phyloP scores from a whole-genome alignment of 2,113 vertebrate genomes.

The Spilogale gracilis region DNA sequence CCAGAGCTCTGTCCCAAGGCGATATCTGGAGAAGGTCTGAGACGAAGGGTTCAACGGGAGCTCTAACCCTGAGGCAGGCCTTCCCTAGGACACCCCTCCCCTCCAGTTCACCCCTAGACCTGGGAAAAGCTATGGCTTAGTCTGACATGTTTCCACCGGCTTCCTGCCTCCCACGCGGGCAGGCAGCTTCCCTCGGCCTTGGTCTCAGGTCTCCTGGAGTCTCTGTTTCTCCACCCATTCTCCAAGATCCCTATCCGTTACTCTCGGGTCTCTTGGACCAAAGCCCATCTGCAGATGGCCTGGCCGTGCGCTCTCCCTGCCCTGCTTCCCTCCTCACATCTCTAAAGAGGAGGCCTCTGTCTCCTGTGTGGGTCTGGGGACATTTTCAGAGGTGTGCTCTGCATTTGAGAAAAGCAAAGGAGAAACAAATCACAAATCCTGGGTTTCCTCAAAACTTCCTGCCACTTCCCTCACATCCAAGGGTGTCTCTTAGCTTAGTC shows the following conservation, averaged over 20 bases:
- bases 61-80: neutral
- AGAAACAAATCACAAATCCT: neutral
- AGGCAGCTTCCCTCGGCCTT: neutral
- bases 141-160: accelerated
- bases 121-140: accelerated
- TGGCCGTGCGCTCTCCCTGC: neutral
- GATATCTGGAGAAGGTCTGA: too few relatives aligned
- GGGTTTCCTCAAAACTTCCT: neutral
- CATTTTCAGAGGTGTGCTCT: neutral
- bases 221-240: neutral
- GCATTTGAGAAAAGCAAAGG: neutral
- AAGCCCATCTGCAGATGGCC: neutral
- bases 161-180: neutral
- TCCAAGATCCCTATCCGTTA: neutral
- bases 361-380: too few relatives aligned
- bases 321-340: neutral
- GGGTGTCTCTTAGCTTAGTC: neutral
- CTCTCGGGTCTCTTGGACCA: too few relatives aligned
- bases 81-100: neutral
- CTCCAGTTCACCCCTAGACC: neutral
- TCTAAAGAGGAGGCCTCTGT: neutral
- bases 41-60: neutral
- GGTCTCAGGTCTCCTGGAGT: neutral
- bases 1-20: neutral
- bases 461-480: too few relatives aligned